A percentile compares a stretch with the other conserved stretches of the same genome.
These are phyloP conservation scores for Phataginus tetradactyla DNA, from an alignment of 2,797 vertebrate genomes.

Conservation along the genomic window DNA sequence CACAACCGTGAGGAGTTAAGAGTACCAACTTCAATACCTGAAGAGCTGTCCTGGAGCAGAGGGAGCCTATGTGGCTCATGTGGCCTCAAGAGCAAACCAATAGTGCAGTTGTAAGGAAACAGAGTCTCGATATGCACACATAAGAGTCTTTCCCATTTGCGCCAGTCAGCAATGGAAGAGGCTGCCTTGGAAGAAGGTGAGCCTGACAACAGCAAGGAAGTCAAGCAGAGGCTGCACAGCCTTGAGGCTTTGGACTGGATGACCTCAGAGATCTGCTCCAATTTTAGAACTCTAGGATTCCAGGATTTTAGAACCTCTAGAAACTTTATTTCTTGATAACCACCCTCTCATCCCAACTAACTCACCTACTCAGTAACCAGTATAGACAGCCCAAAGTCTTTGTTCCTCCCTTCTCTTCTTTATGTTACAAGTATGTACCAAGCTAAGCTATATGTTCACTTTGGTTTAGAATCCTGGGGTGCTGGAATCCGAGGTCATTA, in stretches of 20 bases:
- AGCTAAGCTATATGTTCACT: neutral
- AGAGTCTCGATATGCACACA: neutral
- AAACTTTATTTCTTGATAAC: conserved; percentile 16
- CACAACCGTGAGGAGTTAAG: neutral
- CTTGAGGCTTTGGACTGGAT: neutral
- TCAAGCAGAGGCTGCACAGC: neutral
- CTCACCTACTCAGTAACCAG: neutral
- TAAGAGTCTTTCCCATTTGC: neutral
- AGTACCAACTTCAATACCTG: neutral
- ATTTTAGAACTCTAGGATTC: neutral
- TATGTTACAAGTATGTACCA: neutral
- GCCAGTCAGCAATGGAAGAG: neutral
- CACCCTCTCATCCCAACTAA: neutral
- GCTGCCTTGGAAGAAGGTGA: neutral
- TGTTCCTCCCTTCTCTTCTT: neutral
- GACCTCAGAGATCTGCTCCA: neutral
- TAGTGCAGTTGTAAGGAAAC: neutral
- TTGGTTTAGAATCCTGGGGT: neutral
- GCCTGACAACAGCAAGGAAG: neutral
- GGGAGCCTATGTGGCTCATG: neutral
- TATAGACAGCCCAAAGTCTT: neutral
- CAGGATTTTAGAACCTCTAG: neutral
- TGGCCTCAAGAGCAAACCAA: neutral
- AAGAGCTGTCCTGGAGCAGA: neutral
- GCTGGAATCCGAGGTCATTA: neutral